Evolutionary conservation across 2,797 vertebrate species (phyloP).

Genomic region (Salmo trutta): DNA sequence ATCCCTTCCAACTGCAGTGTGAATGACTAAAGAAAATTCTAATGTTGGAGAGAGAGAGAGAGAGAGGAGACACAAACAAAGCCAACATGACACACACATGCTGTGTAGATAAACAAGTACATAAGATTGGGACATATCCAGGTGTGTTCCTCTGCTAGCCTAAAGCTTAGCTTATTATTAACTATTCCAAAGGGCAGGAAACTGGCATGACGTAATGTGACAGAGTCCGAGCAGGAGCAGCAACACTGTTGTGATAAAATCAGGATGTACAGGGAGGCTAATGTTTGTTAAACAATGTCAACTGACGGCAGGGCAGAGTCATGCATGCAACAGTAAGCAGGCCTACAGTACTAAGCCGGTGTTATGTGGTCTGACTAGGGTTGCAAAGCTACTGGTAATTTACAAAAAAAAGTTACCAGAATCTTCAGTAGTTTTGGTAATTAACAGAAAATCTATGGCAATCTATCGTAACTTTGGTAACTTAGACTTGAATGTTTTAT

Average conservation of each 20-base stretch:
- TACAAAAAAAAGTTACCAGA: too few relatives aligned
- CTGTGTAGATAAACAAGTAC: slow-evolving; percentile 19
- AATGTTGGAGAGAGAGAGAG: background rate
- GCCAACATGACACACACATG: slow-evolving; percentile 2
- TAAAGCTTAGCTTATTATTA: slow-evolving; percentile 17
- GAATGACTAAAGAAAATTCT: background rate
- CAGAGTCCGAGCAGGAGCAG: background rate
- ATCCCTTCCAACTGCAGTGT: background rate
- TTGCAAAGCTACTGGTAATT: too few relatives aligned
- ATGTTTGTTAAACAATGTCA: slow-evolving; percentile 40
- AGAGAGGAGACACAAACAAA: slow-evolving; percentile 2
- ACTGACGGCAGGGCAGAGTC: background rate
- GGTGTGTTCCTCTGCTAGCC: slow-evolving; percentile 39
- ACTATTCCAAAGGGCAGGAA: slow-evolving; percentile 59
- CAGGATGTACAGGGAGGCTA: slow-evolving; percentile 18
- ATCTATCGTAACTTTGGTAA: too few relatives aligned
- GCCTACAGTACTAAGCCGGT: background rate
- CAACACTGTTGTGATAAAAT: slow-evolving; percentile 59
- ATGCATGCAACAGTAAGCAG: background rate
- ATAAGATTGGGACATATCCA: slow-evolving; percentile 40
- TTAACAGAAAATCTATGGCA: too few relatives aligned
- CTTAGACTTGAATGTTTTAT: too few relatives aligned
- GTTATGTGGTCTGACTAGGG: background rate
- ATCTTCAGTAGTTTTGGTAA: too few relatives aligned
- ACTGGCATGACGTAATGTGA: slow-evolving; percentile 54